Evolutionary conservation across 2,888 invertebrate genomes (phyloP), one percentile per base, ranked within the genome.

Genomic region (Tanytarsus gracilentus): DNA sequence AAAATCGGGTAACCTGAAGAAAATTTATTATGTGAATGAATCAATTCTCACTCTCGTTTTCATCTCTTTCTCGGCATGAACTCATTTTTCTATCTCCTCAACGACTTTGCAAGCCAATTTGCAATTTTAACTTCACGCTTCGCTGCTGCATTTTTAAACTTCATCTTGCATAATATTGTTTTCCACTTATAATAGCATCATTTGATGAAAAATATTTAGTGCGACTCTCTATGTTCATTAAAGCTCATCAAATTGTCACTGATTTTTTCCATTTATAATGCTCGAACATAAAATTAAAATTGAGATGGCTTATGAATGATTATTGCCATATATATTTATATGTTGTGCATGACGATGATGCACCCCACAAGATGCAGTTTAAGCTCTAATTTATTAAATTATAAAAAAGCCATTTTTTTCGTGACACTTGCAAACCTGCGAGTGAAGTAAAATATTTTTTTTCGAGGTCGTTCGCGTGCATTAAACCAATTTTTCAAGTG

Each of bases 161-260:
- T n/a, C n/a, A n/a, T 50, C 29, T 29, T 26, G 50, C 50, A 50
- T 50, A 27, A 29, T 29, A 25, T 21, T 8, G 6, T 44, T 23
- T 23, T 44, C n/a, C 9, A 8, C 23, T n/a, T n/a, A n/a, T n/a
- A 11, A 9, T 8, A 39, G n/a, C 27, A 30, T 55, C 30, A 27
- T 4, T 52, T 30, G 27, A 52, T 25, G 33, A 56, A 27, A 16
- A 29, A 26, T 18, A n/a, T 16, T 26, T 39, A 48, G n/a, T 55
- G 48, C 27, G 33, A 9, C 33, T 33, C n/a, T 3, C 9, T 11
- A 44, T 44, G 36, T 23, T 16, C 36, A 29, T 53, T 53, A 27
- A 49, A 29, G 44, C 52, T 52, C 40, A 53, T 39, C 51, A 52
- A 29, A 53, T 14, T 53, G 30, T 61, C 40, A 26, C 53, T 40